These are phyloP conservation scores for Formica selysi DNA, from an alignment of 1,140 invertebrate genomes.

Conservation along the genomic window DNA sequence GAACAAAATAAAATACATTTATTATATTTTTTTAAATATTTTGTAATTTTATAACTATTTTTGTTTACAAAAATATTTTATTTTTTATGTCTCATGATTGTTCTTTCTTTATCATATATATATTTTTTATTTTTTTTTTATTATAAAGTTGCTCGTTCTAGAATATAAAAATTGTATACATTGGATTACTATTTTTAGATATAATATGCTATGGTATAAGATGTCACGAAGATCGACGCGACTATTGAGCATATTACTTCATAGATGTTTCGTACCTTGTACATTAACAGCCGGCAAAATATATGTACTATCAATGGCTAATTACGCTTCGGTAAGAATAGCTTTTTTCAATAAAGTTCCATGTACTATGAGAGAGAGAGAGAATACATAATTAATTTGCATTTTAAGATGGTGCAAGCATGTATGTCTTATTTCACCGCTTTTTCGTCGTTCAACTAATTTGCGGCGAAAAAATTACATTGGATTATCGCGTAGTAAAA, in stretches of 20 bases:
- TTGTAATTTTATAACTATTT: background rate
- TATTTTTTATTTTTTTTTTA: too few species aligned
- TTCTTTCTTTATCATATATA: background rate
- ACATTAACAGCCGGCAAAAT: constrained; percentile 34
- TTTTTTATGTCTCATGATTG: background rate
- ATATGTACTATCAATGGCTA: constrained; percentile 17
- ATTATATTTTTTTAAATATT: background rate
- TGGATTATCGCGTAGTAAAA: background rate
- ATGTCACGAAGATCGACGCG: constrained; percentile 15
- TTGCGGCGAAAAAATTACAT: background rate
- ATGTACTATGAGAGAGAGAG: background rate
- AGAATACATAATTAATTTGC: background rate
- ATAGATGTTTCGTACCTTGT: background rate
- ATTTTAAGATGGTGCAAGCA: constrained; percentile 39
- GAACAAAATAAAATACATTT: too few species aligned
- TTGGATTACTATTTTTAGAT: background rate
- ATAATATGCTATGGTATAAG: constrained; percentile 18
- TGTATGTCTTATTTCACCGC: constrained; percentile 13
- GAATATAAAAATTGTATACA: too few species aligned
- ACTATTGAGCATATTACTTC: constrained; percentile 26
- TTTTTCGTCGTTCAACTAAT: constrained; percentile 5
- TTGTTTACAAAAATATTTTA: background rate
- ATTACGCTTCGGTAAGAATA: constrained; percentile 34
- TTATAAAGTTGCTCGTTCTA: too few species aligned
- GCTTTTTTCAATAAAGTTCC: background rate